Base-by-base conservation (phyloP, 2,797 vertebrate genomes). In the Odontamblyopus rebecca region DNA sequence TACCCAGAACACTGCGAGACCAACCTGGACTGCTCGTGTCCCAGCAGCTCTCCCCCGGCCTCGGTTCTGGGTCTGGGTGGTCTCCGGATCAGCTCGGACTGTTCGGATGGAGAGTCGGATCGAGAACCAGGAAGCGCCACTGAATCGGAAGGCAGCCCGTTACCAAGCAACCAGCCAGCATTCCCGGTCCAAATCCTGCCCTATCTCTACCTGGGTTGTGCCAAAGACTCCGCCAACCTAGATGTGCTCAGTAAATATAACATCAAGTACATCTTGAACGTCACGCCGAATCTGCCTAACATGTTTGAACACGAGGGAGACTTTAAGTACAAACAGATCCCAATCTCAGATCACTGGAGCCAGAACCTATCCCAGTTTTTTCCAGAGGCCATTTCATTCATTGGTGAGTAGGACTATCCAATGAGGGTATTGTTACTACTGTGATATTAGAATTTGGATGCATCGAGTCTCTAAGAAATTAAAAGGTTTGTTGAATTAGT, bases 311-410 rank as follows among this genome's bases (percentile, higher is more conserved):
- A 99, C 6, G 97, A 96, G 0, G 96, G 97, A 7, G 96, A 96
- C 86, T 99, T 99, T 90, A 96, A 96, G 88, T 99, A 99, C 94
- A 99, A 99, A 85, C 97, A 99, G 93, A 99, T 99, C 82, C 98
- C 98, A 4, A 99, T 99, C 88, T 98, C 98, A 32, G 98, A 99
- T 88, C 98, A 99, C 92, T 99, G 98, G 98, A 99, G 98, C 89
- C 97, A 99, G 90, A 99, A 99, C 82, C 91, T 99, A 78, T 98
- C 98, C n/a, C 98, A 99, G 93, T 99, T 99, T 92, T 99, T 99
- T 78, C 98, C 98, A 11, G 98, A 99, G 86, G 98, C 98, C 75
- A 99, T 99, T 91, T 96, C 97, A 70, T 99, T 99, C 81, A 99
- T 99, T 89, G 98, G 98, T 99, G 88, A 97, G 96, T 85, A 27